Evolutionary conservation across 2,113 vertebrate genomes (phyloP), one percentile per base, ranked within the genome.

Genomic region (Mastomys coucha): DNA sequence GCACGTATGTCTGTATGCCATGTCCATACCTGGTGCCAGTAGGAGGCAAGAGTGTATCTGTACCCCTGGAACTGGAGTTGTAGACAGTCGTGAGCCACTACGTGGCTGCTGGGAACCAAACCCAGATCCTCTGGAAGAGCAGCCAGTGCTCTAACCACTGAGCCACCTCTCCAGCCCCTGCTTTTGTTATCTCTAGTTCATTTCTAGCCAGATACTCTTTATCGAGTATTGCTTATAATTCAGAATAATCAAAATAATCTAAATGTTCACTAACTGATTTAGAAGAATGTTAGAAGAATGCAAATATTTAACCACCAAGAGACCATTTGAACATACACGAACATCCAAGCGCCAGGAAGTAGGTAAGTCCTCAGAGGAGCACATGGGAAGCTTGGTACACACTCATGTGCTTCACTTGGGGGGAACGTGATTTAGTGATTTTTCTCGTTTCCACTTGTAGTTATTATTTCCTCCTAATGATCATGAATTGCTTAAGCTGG

Each of bases 261-360:
- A 86, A 81, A 67, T 45, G 2, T 78, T 81, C 36, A 87, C 51
- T 22, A 78, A 4, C 86, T 91, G 69, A 91, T 58, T 51, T 86
- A 91, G 42, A 96, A 94, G 42, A 85, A 58, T 87, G 51, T 51
- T 86, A 91, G 42, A 96, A 94, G 42, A 85, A 58, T 87, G 51
- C 9, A 63, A 11, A 8, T 63, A 12, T 49, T 17, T 63, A 45
- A 45, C 24, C 39, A 63, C 14, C 39, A 45, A 63, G 42, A 76
- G 39, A n/a, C 26, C 33, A 33, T 36, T 58, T 72, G 7, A 88
- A 88, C 17, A 53, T 56, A 75, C 58, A 17, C 14, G 56, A 80
- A 19, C 2, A 80, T 90, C 31, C 69, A 95, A 76, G 75, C 70
- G 67, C 33, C 73, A 63, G 36, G 13, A 58, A 63, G 39, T 65